These are phyloP conservation scores for Whitmania pigra DNA, from an alignment of 1,140 invertebrate species.

Conservation along the genomic window DNA sequence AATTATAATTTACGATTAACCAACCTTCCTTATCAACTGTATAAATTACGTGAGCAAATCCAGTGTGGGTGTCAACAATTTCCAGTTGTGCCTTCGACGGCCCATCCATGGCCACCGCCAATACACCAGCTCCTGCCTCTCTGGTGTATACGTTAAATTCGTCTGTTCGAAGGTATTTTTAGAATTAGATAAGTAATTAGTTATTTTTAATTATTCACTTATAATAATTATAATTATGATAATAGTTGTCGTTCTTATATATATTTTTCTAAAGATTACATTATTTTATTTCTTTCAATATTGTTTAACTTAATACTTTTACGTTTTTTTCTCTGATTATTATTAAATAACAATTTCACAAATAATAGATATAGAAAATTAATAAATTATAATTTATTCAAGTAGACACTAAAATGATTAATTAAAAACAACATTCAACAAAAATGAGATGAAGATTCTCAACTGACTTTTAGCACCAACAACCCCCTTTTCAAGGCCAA, in stretches of 20 bases:
- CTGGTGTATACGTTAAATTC: conserved; percentile 90
- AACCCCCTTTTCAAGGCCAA: conserved; percentile 72
- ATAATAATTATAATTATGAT: not conserved
- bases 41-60: conserved; percentile 12
- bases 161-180: conserved; percentile 46
- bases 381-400: not conserved
- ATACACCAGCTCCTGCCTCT: conserved; percentile 75
- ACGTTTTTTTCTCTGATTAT: too few relatives aligned
- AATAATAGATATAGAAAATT: too few relatives aligned
- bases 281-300: too few relatives aligned
- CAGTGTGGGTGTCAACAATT: conserved; percentile 11
- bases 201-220: not conserved
- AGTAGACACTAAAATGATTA: not conserved
- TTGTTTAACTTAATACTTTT: too few relatives aligned
- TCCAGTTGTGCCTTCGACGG: conserved; percentile 60
- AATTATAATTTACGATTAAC: conserved; percentile 43
- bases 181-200: not conserved
- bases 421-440: too few relatives aligned
- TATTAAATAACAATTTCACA: too few relatives aligned
- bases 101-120: conserved; percentile 83
- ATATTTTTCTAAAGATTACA: too few relatives aligned
- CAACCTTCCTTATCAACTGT: conserved; percentile 49
- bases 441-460: not conserved
- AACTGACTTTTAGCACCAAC: conserved; percentile 54
- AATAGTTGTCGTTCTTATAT: too few relatives aligned